Base-by-base conservation (phyloP, 2,113 vertebrate genomes). In the Gadus macrocephalus region DNA sequence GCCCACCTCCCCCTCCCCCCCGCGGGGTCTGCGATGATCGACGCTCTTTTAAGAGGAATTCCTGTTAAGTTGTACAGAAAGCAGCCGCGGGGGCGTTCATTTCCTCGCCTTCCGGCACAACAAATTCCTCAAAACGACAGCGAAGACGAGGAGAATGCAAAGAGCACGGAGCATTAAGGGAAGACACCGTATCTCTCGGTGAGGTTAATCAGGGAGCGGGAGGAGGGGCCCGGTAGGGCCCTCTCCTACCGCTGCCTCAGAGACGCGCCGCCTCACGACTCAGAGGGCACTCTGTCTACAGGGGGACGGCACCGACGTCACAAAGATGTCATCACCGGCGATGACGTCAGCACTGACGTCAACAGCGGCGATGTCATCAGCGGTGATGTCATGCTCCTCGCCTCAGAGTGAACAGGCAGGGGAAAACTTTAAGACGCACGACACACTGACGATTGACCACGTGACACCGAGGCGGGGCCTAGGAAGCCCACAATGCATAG, bases 291-390 rank as follows among this genome's bases (percentile, higher is more conserved):
- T 82, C 86, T 74, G 84, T 49, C 42, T 49, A 49, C 42, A 2
- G 5, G 42, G 42, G 42, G 9, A 12, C 12, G 8, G 42, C 42
- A 14, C 42, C 11, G 8, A 49, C 42, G 4, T 42, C 38, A 42
- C 38, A 25, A 25, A 25, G 25, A 25, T 25, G 25, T 25, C 25
- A 25, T 25, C 25, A 25, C 1, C 25, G 25, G 25, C 25, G 25
- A 25, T 25, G 25, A 25, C 25, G 25, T 25, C 25, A 25, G 25
- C 25, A 25, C 2, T 2, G 25, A 25, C 25, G 25, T 25, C 25
- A 89, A 89, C 86, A 76, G 56, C 14, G 7, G 42, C 72, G 79
- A 91, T 90, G 85, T 86, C 89, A 89, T 89, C 86, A 76, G 56
- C 15, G 7, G 42, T 73, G 79, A 91, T 90, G 85, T 83, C 88